phyloP scores from a whole-genome alignment of 2,113 vertebrate species.

The Lampris megalopsis region DNA sequence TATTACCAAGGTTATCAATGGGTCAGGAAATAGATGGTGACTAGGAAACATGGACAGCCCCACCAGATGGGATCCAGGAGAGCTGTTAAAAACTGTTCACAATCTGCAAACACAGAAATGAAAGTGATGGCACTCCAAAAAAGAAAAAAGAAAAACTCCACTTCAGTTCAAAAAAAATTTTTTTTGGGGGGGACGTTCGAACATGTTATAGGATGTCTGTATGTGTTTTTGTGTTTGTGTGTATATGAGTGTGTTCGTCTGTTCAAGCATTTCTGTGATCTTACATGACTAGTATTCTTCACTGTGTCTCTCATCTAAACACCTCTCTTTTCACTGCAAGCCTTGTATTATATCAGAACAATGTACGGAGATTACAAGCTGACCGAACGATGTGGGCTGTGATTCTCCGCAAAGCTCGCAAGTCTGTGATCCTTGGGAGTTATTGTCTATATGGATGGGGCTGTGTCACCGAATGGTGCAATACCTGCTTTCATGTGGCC shows the following conservation, averaged over 20 bases:
- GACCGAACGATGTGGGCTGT: conserved; percentile 19
- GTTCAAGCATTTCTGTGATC: not conserved
- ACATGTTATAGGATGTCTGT: not conserved
- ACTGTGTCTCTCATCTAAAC: not conserved
- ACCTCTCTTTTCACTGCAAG: not conserved
- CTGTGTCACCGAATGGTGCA: too few species aligned
- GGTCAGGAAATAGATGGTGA: not conserved
- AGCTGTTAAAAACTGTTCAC: not conserved
- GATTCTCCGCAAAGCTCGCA: conserved; percentile 22
- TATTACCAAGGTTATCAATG: not conserved
- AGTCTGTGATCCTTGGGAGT: conserved; percentile 37
- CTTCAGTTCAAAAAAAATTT: too few species aligned
- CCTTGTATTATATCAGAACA: not conserved
- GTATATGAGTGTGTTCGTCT: not conserved
- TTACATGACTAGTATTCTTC: not conserved
- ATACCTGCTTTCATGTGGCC: conserved; percentile 1
- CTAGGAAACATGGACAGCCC: too few species aligned
- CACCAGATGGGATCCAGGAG: not conserved
- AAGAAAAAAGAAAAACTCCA: too few species aligned
- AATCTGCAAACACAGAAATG: too few species aligned
- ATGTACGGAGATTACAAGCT: conserved; percentile 1
- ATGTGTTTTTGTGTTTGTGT: not conserved
- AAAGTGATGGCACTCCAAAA: too few species aligned
- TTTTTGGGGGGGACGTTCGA: too few species aligned
- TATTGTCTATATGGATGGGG: conserved; percentile 46